Evolutionary conservation across 2,797 vertebrate species (phyloP).

Genomic region (Acanthis flammea): DNA sequence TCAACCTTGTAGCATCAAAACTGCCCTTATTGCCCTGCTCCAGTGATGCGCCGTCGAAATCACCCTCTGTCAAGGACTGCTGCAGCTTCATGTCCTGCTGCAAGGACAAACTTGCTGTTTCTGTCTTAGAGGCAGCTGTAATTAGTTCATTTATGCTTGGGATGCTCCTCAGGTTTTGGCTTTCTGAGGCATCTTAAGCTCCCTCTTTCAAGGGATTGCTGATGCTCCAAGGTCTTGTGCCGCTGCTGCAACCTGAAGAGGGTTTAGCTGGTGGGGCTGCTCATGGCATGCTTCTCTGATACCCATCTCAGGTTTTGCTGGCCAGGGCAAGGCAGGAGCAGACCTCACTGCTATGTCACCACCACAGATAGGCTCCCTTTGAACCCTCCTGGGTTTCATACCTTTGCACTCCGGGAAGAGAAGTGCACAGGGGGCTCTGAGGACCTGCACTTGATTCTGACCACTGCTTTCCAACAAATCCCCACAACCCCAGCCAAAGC

Average conservation of each 20-base stretch:
- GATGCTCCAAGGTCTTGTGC: background rate
- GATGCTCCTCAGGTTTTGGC: background rate
- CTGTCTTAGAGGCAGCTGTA: background rate
- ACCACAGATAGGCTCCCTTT: background rate
- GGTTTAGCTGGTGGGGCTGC: background rate
- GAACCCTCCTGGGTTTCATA: background rate
- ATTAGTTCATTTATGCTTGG: background rate
- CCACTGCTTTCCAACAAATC: background rate
- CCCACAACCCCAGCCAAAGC: accelerated
- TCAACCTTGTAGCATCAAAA: background rate
- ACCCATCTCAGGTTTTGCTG: background rate
- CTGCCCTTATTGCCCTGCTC: background rate
- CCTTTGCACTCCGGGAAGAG: background rate
- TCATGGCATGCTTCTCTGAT: background rate
- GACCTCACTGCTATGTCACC: background rate
- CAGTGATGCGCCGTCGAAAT: background rate
- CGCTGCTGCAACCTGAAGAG: background rate
- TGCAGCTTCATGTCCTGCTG: background rate
- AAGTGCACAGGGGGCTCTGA: background rate
- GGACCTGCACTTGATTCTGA: background rate
- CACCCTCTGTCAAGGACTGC: background rate
- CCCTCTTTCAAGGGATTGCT: background rate
- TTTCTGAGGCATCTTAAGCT: background rate
- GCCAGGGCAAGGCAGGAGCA: background rate
- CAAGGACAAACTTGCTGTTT: background rate